Evolutionary conservation across 2,113 vertebrate genomes (phyloP), one percentile per base, ranked within the genome.

Genomic region (Electrona antarctica): DNA sequence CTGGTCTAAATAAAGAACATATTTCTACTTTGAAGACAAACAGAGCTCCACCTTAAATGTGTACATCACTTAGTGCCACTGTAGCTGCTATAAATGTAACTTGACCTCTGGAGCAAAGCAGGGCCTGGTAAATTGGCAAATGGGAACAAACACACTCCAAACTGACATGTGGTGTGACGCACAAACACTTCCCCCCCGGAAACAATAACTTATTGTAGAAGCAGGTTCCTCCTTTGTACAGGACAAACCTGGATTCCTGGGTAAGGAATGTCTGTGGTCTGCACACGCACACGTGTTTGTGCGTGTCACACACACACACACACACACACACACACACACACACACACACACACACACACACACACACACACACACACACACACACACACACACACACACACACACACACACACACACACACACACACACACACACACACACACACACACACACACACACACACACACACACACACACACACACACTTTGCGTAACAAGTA

Each of bases 131-230:
- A 41, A 51, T 4, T 69, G 68, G 62, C 63, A 52, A 67, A 15
- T 41, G 73, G 74, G 82, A 80, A 87, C 77, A 86, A 82, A 87
- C 79, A 87, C 66, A 71, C n/a, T 15, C 56, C 48, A 57, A 28
- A 13, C 59, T 78, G 58, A 83, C 82, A 82, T 62, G 67, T 68
- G 49, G 88, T 92, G 92, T 92, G 92, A 93, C 90, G 89, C 91
- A 92, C 83, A 67, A 60, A 82, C 68, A 78, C 82, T 77, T 91
- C 90, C 88, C 81, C 57, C 79, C 84, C 74, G 87, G 88, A 93
- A 92, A 90, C 83, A 85, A 84, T 80, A 81, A 86, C 41, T 85
- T 76, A 92, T 88, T 89, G 78, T 87, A 72, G 76, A 63, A 67
- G 33, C 33, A 41, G 49, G 86, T 82, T 87, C 82, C 84, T 87